These are phyloP conservation scores for Dendrolimus houi DNA, from an alignment of 2,888 invertebrate genomes.

Conservation along the genomic window DNA sequence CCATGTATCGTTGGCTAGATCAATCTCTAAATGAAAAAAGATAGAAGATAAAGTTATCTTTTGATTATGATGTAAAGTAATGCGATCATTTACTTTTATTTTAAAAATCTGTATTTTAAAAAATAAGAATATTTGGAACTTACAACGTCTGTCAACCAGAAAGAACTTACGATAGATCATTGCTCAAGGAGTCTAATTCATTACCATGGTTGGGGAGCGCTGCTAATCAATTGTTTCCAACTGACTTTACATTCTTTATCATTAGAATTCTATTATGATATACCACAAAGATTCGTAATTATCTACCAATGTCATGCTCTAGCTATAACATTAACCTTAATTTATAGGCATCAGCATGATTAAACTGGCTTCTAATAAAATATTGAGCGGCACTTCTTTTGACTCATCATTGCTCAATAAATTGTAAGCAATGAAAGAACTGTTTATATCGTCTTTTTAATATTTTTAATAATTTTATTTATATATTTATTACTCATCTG, in stretches of 20 bases:
- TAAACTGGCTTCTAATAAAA: not conserved
- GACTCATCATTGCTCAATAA: too few relatives aligned
- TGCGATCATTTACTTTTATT: too few relatives aligned
- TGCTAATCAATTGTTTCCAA: constrained; percentile 29
- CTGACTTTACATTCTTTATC: constrained; percentile 7
- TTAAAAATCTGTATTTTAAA: not conserved
- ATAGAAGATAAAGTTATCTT: too few relatives aligned
- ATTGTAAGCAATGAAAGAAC: too few relatives aligned
- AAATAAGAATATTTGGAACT: not conserved
- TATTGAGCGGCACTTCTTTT: too few relatives aligned
- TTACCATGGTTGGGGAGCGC: constrained; percentile 25
- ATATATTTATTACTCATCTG: too few relatives aligned
- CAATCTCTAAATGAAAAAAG: too few relatives aligned
- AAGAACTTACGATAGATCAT: constrained; percentile 24
- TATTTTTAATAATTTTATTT: too few relatives aligned
- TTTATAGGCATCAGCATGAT: not conserved
- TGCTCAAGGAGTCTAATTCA: constrained; percentile 26
- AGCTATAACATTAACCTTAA: not conserved
- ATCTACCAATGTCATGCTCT: constrained; percentile 9
- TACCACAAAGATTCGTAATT: constrained; percentile 7
- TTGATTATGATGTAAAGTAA: too few relatives aligned
- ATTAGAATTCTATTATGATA: not conserved
- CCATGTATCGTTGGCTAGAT: too few relatives aligned
- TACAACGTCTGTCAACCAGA: constrained; percentile 17
- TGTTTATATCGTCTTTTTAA: too few relatives aligned